Percentiles rank a stretch among this genome's conserved stretches.
Evolutionary conservation across 2,888 invertebrate species (phyloP).

Genomic region (Seira ritae): DNA sequence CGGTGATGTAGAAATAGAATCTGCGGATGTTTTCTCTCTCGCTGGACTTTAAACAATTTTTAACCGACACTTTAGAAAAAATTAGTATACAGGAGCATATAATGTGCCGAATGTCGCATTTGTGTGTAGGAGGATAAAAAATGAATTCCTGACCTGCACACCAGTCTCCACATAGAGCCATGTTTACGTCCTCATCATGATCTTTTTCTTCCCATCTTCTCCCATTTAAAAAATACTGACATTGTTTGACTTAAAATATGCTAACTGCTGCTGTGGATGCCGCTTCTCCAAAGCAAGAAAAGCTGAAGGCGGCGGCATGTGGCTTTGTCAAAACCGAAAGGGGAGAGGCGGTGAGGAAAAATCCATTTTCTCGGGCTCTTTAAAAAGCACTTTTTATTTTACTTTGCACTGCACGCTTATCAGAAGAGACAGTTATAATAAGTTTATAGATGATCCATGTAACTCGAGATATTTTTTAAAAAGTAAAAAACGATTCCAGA

Average conservation of each 20-base stretch:
- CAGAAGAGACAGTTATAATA: constrained; percentile 20
- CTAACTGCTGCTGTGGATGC: constrained; percentile 24
- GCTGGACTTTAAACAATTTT: constrained; percentile 51
- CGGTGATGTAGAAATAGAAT: constrained; percentile 36
- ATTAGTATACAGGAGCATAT: too few relatives aligned
- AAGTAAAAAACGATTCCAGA: constrained; percentile 34
- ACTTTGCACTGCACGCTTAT: constrained; percentile 68
- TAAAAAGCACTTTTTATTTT: too few relatives aligned
- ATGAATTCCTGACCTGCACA: constrained; percentile 49
- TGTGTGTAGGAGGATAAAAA: constrained; percentile 41
- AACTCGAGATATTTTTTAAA: constrained; percentile 35
- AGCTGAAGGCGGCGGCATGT: constrained; percentile 43
- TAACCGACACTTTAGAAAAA: constrained; percentile 39
- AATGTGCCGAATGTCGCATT: constrained; percentile 56
- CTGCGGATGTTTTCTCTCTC: constrained; percentile 58
- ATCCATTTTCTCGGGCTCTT: constrained; percentile 61
- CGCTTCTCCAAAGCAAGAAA: constrained; percentile 21
- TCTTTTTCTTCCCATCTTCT: too few relatives aligned
- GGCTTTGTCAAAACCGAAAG: constrained; percentile 32
- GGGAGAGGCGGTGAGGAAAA: constrained; percentile 29
- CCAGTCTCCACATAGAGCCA: not conserved
- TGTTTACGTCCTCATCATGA: constrained; percentile 24
- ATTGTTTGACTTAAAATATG: constrained; percentile 47
- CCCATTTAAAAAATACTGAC: constrained; percentile 35
- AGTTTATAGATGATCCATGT: not conserved